Conservation (phyloP, 2,888 invertebrate species). For the Phortica magna region DNA sequence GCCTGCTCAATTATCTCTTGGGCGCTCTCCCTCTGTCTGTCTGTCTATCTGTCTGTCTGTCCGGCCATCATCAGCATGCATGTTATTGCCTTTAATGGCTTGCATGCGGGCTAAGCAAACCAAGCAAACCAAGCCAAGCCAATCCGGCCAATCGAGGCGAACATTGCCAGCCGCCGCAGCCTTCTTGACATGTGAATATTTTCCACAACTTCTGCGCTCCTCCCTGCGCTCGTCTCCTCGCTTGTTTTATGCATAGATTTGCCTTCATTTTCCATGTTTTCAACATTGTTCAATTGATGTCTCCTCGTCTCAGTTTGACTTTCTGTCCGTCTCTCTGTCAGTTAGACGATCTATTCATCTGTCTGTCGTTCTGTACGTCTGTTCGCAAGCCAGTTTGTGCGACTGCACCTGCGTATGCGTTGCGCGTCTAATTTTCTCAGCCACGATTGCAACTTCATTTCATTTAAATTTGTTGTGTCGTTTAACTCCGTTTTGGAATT, state of each 20-base stretch:
- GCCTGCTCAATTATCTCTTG: conserved; percentile 41
- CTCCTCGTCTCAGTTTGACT: conserved; percentile 5
- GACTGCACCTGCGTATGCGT: conserved; percentile 68
- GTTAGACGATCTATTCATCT: conserved; percentile 20
- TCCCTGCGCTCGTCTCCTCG: not conserved
- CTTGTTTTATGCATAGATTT: conserved; percentile 31
- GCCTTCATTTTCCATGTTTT: conserved; percentile 30
- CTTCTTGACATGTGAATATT: conserved; percentile 19
- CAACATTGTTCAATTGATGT: conserved; percentile 24
- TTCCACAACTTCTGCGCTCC: conserved; percentile 7
- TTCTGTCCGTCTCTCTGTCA: conserved; percentile 30
- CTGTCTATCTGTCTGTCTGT: conserved; percentile 19
- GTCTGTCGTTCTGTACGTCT: conserved; percentile 8
- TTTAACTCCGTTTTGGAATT: conserved; percentile 7
- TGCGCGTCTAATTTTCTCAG: conserved; percentile 63
- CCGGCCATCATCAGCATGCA: conserved; percentile 53
- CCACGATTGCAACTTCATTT: conserved; percentile 64
- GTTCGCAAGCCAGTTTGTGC: conserved; percentile 5
- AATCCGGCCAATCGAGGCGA: not conserved
- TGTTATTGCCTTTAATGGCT: conserved; percentile 58
- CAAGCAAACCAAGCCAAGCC: not conserved
- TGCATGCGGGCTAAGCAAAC: conserved; percentile 28
- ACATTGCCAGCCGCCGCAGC: not conserved
- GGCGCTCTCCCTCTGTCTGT: conserved; percentile 3
- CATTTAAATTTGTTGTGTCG: conserved; percentile 43